phyloP scores from a whole-genome alignment of 1,140 invertebrate genomes.

The Uloborus diversus region DNA sequence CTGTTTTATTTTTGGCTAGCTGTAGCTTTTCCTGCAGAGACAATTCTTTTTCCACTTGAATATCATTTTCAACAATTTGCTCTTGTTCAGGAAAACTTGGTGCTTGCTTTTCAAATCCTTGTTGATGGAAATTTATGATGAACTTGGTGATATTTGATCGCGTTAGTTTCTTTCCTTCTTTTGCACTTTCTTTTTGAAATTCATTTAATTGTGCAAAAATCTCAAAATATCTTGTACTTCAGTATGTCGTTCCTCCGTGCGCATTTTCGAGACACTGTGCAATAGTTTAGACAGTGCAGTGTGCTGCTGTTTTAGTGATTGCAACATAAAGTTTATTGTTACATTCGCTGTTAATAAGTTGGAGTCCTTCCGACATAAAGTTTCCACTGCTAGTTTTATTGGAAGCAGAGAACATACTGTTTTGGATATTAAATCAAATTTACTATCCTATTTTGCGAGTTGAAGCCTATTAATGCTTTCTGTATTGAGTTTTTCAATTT shows the following conservation, averaged over 20 bases:
- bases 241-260: not conserved
- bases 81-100: not conserved
- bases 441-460: too few relatives aligned
- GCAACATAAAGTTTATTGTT: not conserved
- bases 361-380: not conserved
- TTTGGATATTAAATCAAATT: too few relatives aligned
- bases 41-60: not conserved
- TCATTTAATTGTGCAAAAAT: not conserved
- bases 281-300: not conserved
- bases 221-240: not conserved
- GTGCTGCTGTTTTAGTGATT: not conserved
- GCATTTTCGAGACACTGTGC: not conserved
- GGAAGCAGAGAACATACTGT: too few relatives aligned
- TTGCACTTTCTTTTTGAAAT: not conserved
- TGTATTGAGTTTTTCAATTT: constrained; percentile 4
- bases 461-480: not conserved
- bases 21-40: not conserved
- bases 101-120: not conserved
- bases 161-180: not conserved
- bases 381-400: not conserved
- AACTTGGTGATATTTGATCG: not conserved
- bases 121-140: not conserved
- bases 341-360: too few relatives aligned
- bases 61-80: not conserved
- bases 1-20: not conserved